Base-by-base conservation (phyloP, 2,888 invertebrate species). In the Aradus depressus region DNA sequence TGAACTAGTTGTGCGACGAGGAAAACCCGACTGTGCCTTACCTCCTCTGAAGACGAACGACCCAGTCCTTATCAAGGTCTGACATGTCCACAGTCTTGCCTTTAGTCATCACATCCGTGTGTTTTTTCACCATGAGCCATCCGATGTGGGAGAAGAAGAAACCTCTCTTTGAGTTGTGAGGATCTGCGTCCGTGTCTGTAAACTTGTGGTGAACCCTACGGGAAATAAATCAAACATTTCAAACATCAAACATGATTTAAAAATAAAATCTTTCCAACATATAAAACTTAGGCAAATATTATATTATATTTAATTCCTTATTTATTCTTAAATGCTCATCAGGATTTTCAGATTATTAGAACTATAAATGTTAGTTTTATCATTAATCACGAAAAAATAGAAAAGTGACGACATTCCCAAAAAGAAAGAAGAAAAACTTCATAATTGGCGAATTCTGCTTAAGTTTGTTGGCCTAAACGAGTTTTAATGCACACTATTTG, bases 141-240 rank as follows among this genome's bases (percentile, higher is more conserved):
- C 95, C 95, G 65, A 93, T 84, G 67, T 95, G 95, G 0, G 91
- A 82, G 70, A 93, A 95, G 73, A 95, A 93, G 72, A 95, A 92
- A 1, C 95, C 96, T 54, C 91, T 73, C 28, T 74, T 74, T 0
- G 87, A 80, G 64, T 91, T 91, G 67, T 92, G 91, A 0, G 91
- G 92, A 68, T 92, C 91, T 0, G 90, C 91, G 64, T 90, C 79
- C 0, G 89, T 89, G 62, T 86, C 86, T 19, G 84, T 83, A 68
- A 83, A 92, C 69, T 91, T 91, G 68, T 92, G 92, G 67, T 92
- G 91, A 3, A 87, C 88, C 58, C 85, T 72, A n/a, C 25, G 34
- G 8, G 34, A 31, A 16, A 5, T 32, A 23, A 10, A 26, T 37
- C 14, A 37, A 6, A 10, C 8, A 14, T 8, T 6, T n/a, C 8